phyloP scores from a whole-genome alignment of 2,888 invertebrate genomes.

The Callyntrura guangdongensis region DNA sequence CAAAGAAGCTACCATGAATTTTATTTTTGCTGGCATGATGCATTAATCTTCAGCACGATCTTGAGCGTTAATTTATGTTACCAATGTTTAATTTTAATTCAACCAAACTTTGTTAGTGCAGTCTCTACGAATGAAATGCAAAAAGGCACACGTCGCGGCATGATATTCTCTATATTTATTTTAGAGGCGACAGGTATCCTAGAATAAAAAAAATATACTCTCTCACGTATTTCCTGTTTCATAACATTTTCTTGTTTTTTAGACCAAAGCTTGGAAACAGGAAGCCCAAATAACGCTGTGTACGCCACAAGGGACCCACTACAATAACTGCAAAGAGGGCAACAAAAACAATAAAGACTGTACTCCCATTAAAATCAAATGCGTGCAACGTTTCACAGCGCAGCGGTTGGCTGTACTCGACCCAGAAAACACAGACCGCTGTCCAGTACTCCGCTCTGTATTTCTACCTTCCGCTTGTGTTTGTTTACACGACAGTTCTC shows the following conservation, averaged over 20 bases:
- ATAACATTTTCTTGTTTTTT: slow-evolving; percentile 33
- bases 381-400: slow-evolving; percentile 82
- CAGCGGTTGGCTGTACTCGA: slow-evolving; percentile 84
- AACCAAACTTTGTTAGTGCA: neutral
- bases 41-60: too few species aligned
- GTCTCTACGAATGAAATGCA: neutral
- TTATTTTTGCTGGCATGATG: too few species aligned
- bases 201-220: neutral
- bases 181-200: neutral
- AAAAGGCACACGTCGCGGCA: neutral
- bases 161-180: neutral
- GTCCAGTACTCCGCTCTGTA: slow-evolving; percentile 83
- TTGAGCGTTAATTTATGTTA: too few species aligned
- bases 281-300: slow-evolving; percentile 84
- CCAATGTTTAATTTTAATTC: too few species aligned
- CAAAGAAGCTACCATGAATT: too few species aligned
- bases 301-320: slow-evolving; percentile 78
- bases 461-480: slow-evolving; percentile 84
- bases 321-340: slow-evolving; percentile 72
- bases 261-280: slow-evolving; percentile 84
- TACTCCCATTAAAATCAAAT: slow-evolving; percentile 71
- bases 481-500: slow-evolving; percentile 79
- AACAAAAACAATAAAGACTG: slow-evolving; percentile 56
- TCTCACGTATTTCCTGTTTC: neutral
- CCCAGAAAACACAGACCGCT: slow-evolving; percentile 82